These are phyloP conservation scores for Eidolon dupreanum DNA, from an alignment of 2,797 vertebrate genomes.

Conservation along the genomic window DNA sequence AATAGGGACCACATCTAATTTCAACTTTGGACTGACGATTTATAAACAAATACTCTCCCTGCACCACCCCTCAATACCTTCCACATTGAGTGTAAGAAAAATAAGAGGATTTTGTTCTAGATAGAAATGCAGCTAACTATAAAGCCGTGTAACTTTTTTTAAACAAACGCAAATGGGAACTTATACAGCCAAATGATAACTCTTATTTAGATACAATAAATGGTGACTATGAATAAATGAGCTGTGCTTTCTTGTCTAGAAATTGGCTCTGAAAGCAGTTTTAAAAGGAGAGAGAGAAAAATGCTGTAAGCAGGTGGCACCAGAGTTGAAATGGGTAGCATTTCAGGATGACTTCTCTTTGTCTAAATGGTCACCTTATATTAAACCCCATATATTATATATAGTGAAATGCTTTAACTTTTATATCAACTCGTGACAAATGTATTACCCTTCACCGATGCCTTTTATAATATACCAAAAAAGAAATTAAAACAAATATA, in stretches of 20 bases:
- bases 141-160: neutral
- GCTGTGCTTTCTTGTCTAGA: constrained; percentile 6
- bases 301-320: neutral
- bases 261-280: neutral
- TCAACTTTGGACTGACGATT: neutral
- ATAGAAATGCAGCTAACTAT: neutral
- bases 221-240: neutral
- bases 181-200: neutral
- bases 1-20: neutral
- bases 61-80: neutral
- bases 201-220: neutral
- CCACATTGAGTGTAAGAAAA: neutral
- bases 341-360: neutral
- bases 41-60: neutral
- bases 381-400: neutral
- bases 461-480: neutral
- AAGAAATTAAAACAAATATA: neutral
- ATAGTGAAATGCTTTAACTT: neutral
- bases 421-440: neutral
- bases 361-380: neutral
- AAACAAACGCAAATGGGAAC: neutral
- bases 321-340: too few species aligned
- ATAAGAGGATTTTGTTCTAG: neutral
- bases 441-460: neutral
- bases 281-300: neutral